phyloP scores from a whole-genome alignment of 2,888 invertebrate genomes.

The Morpho helenor region DNA sequence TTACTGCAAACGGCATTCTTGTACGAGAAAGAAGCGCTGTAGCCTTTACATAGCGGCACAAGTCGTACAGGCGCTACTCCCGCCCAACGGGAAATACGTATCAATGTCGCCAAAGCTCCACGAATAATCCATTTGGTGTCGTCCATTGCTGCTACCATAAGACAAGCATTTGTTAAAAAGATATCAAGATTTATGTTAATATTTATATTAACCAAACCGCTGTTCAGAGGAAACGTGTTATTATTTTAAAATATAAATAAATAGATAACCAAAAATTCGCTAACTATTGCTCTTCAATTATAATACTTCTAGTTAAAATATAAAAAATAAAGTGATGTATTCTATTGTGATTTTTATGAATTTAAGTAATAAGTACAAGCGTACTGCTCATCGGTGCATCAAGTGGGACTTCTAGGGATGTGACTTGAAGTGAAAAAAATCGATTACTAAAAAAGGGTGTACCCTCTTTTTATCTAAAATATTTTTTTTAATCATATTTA shows the following conservation, averaged over 20 bases:
- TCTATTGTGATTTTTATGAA: no score
- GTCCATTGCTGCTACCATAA: neutral
- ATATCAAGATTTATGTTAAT: neutral
- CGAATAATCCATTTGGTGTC: neutral
- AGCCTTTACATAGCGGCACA: neutral
- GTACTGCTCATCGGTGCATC: no score
- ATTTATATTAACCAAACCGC: neutral
- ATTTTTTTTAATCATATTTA: no score
- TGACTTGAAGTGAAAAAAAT: no score
- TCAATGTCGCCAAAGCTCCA: neutral
- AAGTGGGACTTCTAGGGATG: no score
- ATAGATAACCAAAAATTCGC: neutral
- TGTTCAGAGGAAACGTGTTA: no score
- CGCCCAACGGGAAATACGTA: neutral
- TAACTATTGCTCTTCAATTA: no score
- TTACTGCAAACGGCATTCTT: neutral
- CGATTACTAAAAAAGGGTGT: no score
- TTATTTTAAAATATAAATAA: neutral
- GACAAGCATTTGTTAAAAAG: neutral
- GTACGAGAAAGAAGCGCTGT: neutral
- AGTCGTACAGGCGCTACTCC: neutral
- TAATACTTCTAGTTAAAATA: no score
- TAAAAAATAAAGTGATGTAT: no score
- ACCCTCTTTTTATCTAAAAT: no score
- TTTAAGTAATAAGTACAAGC: no score